Conservation (phyloP, 2,797 vertebrate species). For the Carcharodon carcharias region DNA sequence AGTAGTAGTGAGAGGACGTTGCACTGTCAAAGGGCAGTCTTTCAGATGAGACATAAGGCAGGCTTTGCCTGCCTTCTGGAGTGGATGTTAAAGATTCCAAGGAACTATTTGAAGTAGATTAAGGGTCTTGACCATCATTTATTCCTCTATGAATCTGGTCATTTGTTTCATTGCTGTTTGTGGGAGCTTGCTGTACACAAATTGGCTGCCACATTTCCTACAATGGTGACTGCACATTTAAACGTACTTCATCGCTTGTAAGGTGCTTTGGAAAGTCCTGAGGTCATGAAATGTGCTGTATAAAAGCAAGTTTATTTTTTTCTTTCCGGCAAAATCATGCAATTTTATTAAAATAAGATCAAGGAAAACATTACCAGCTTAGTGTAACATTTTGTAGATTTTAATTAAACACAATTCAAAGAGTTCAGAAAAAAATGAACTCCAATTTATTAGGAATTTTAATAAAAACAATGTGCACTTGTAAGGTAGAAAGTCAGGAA, state of each 20-base stretch:
- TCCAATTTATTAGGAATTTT: constrained; percentile 10
- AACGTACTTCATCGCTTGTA: neutral
- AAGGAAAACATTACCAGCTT: neutral
- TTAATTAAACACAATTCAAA: neutral
- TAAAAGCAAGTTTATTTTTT: neutral
- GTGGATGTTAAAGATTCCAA: neutral
- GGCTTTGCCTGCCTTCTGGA: neutral
- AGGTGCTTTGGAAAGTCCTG: neutral
- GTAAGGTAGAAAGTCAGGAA: neutral
- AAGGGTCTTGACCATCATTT: neutral
- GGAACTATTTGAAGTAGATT: neutral
- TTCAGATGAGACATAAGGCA: neutral
- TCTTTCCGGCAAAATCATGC: neutral
- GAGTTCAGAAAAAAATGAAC: neutral
- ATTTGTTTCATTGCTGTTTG: neutral
- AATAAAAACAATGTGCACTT: neutral
- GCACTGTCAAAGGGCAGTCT: neutral
- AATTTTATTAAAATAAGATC: neutral
- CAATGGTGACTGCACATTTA: neutral
- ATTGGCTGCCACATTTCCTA: neutral
- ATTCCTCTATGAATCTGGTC: neutral
- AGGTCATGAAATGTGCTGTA: neutral
- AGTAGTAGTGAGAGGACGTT: neutral
- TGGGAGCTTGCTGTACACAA: neutral
- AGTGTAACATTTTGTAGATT: neutral